phyloP scores from a whole-genome alignment of 2,113 vertebrate genomes.

The Microcebus lehilahytsara region DNA sequence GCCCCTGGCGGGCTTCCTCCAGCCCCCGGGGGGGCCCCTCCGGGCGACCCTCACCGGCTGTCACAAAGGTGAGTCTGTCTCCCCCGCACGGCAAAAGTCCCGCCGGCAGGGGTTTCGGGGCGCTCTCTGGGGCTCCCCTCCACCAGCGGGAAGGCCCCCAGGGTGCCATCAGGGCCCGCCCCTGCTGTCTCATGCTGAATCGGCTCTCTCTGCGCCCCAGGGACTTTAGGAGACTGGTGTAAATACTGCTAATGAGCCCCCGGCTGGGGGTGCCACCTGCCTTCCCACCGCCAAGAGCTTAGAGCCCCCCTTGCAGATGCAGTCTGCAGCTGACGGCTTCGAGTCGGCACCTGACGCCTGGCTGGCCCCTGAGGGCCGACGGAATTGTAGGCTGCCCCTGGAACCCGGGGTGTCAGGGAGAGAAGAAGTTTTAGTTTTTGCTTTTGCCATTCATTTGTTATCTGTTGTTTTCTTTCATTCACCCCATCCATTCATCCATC shows the following conservation, averaged over 20 bases:
- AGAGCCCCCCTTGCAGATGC: too few species aligned
- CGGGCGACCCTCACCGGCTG: conserved; percentile 76
- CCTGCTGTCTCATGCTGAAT: neutral
- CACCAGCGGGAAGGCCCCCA: neutral
- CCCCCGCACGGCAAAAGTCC: neutral
- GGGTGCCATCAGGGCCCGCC: neutral
- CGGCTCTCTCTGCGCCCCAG: neutral
- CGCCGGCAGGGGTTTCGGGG: neutral
- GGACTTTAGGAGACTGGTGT: neutral
- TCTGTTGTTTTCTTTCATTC: too few species aligned
- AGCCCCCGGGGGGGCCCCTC: conserved; percentile 84
- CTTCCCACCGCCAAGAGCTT: neutral
- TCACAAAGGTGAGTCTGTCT: conserved; percentile 81
- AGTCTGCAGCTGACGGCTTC: neutral
- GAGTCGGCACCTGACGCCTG: too few species aligned
- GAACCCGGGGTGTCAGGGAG: neutral
- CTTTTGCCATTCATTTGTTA: neutral
- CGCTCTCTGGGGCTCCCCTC: neutral
- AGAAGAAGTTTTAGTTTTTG: neutral
- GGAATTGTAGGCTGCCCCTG: neutral
- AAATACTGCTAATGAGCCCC: neutral
- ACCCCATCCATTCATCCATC: neutral
- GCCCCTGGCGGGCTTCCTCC: conserved; percentile 86
- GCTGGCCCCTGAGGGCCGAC: neutral
- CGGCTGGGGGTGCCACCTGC: neutral